Percentiles rank a stretch among this genome's conserved stretches.
Conservation (phyloP, 2,113 vertebrate genomes). For the Lagopus leucura region DNA sequence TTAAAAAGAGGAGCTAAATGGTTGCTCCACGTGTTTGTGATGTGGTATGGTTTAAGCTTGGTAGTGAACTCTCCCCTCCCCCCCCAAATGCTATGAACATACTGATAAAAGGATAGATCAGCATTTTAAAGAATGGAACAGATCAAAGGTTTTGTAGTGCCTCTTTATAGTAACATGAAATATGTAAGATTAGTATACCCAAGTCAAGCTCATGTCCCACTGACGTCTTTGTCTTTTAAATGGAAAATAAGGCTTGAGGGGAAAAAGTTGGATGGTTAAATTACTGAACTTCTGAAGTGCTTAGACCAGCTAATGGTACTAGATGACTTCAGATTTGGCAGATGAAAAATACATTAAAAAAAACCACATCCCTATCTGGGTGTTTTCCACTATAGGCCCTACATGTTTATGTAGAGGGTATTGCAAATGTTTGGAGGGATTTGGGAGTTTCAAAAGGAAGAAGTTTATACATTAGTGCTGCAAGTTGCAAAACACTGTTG, state of each 20-base stretch:
- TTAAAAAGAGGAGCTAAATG: background rate
- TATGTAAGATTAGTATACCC: conserved; percentile 13
- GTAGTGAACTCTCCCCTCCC: background rate
- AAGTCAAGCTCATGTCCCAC: background rate
- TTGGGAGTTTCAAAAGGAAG: conserved; percentile 93
- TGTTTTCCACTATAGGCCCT: conserved; percentile 71
- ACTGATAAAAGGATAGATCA: background rate
- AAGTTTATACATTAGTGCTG: conserved; percentile 99
- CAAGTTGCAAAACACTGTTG: conserved; percentile 99
- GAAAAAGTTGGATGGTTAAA: conserved; percentile 68
- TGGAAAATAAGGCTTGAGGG: conserved; percentile 56
- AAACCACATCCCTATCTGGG: conserved; percentile 62
- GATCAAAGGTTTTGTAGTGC: background rate
- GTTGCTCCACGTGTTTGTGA: background rate
- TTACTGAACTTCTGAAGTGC: conserved; percentile 63
- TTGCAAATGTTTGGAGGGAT: conserved; percentile 87
- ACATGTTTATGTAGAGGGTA: conserved; percentile 85
- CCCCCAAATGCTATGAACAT: background rate
- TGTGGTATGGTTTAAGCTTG: background rate
- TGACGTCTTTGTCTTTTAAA: conserved; percentile 27
- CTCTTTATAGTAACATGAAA: conserved; percentile 32
- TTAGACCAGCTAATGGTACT: conserved; percentile 53
- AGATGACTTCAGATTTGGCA: conserved; percentile 66
- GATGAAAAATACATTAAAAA: conserved; percentile 53
- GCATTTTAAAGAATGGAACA: conserved; percentile 35